Evolutionary conservation across 2,888 invertebrate species (phyloP).

Genomic region (Carabus problematicus): DNA sequence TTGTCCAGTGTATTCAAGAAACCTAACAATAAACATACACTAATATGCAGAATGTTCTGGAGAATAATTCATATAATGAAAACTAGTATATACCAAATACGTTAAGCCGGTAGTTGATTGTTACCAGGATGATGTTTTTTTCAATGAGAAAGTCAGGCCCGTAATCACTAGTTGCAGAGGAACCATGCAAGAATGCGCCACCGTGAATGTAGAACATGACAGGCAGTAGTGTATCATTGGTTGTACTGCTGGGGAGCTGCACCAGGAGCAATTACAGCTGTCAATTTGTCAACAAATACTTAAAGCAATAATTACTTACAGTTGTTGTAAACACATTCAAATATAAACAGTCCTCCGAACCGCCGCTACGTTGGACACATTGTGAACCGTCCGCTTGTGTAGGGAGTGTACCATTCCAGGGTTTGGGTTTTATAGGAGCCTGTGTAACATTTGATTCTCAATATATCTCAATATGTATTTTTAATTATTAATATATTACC

Average conservation of each 20-base stretch:
- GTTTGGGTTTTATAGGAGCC: constrained; percentile 17
- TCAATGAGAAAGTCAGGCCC: constrained; percentile 30
- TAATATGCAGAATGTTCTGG: neutral
- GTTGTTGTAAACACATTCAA: constrained; percentile 28
- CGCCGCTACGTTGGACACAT: constrained; percentile 23
- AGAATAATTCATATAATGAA: neutral
- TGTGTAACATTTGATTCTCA: neutral
- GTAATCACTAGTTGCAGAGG: neutral
- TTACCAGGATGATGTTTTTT: constrained; percentile 21
- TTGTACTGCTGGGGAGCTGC: neutral
- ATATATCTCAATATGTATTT: neutral
- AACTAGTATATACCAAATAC: constrained; percentile 16
- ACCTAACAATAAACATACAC: constrained; percentile 5
- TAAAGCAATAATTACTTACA: too few species aligned
- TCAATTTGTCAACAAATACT: too few species aligned
- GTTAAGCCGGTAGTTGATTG: constrained; percentile 26
- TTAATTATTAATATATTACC: constrained; percentile 1
- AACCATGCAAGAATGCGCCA: constrained; percentile 20
- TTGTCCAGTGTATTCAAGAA: constrained; percentile 54
- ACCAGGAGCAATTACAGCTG: neutral
- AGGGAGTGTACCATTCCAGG: constrained; percentile 19
- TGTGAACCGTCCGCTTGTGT: constrained; percentile 14
- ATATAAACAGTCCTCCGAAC: constrained; percentile 32
- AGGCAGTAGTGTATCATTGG: constrained; percentile 17
- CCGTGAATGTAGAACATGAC: constrained; percentile 30